These are phyloP conservation scores for Zootermopsis nevadensis DNA, from an alignment of 2,888 invertebrate genomes.

Conservation along the genomic window DNA sequence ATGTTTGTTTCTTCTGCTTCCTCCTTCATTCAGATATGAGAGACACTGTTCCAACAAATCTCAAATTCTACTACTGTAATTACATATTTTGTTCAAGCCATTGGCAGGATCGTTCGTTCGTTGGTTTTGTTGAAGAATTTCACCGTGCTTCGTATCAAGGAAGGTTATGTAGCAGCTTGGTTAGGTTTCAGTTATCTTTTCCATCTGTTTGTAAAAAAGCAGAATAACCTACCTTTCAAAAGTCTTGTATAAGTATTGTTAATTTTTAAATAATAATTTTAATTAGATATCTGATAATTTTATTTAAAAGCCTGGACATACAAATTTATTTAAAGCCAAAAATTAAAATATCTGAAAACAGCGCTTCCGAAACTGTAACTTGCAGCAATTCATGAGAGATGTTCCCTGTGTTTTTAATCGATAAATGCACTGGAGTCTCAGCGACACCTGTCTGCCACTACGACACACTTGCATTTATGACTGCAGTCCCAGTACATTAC, in stretches of 20 bases:
- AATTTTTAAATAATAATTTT: not conserved
- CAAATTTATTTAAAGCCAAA: too few relatives aligned
- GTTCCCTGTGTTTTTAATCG: too few relatives aligned
- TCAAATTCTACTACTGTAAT: not conserved
- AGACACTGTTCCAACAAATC: not conserved
- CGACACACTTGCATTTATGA: too few relatives aligned
- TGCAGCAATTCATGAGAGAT: too few relatives aligned
- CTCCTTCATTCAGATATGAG: not conserved
- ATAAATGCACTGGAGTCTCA: too few relatives aligned
- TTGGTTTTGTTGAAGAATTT: slow-evolving; percentile 3
- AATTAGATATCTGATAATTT: too few relatives aligned
- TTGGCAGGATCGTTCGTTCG: not conserved
- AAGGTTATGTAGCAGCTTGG: not conserved
- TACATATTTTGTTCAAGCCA: not conserved
- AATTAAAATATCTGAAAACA: too few relatives aligned
- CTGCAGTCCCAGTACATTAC: too few relatives aligned
- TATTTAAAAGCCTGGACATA: too few relatives aligned
- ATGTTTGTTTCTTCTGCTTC: not conserved
- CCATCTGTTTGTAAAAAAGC: slow-evolving; percentile 33
- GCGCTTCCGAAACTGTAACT: too few relatives aligned
- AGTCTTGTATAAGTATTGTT: not conserved
- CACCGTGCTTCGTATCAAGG: not conserved
- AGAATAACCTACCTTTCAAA: not conserved
- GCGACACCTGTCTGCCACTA: too few relatives aligned
- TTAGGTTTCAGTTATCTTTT: slow-evolving; percentile 21